phyloP scores from a whole-genome alignment of 2,797 vertebrate species.

The Pachyuromys duprasi region DNA sequence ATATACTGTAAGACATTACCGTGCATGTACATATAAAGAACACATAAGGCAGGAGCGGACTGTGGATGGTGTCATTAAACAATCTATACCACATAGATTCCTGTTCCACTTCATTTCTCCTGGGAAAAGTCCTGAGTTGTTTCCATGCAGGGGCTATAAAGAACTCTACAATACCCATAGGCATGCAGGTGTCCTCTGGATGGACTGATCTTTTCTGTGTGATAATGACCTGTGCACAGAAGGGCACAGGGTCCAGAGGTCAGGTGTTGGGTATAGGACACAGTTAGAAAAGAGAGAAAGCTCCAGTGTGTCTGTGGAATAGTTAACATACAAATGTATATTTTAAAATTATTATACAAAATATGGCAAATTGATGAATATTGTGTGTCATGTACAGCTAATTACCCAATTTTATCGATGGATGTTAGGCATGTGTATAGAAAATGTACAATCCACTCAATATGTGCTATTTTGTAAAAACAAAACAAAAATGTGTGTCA shows the following conservation, averaged over 20 bases:
- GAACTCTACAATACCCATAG: neutral
- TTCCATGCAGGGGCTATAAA: neutral
- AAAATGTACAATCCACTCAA: neutral
- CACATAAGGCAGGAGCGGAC: neutral
- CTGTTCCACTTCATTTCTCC: neutral
- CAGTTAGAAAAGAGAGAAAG: neutral
- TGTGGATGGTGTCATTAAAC: neutral
- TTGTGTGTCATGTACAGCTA: neutral
- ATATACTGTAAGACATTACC: neutral
- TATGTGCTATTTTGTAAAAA: neutral
- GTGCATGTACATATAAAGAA: neutral
- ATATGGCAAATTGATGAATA: neutral
- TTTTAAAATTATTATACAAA: neutral
- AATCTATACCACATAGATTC: too few species aligned
- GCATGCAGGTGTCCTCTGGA: neutral
- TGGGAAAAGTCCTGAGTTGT: neutral
- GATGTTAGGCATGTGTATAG: too few species aligned
- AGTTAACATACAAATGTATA: neutral
- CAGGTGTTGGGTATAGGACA: neutral
- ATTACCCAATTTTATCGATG: neutral
- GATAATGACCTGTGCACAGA: neutral
- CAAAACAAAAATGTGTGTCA: neutral
- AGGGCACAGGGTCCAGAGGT: rapidly evolving
- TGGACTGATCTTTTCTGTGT: neutral
- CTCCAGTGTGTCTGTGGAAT: neutral